Evolutionary conservation across 2,888 invertebrate genomes (phyloP), one percentile per base, ranked within the genome.

Genomic region (Dimorphilus gyrociliatus): DNA sequence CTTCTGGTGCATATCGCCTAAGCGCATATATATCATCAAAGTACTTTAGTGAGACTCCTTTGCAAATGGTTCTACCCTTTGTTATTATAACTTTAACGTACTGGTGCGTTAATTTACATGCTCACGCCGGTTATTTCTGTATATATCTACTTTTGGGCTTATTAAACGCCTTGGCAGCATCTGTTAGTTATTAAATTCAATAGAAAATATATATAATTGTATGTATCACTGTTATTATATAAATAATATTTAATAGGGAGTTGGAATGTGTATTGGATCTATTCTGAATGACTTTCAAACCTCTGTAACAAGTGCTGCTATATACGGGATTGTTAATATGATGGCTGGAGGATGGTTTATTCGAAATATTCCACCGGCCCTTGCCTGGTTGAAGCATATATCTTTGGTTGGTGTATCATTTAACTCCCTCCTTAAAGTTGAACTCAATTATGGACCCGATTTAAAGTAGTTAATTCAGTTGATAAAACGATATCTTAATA

Each of bases 21-120:
- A 78, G 78, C 6, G 77, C 80, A 21, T 81, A 79, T 55, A 80
- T 78, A 61, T 58, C 78, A 53, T 78, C 80, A 36, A 79, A 80
- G 64, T 78, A 78, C 75, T 71, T 76, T 38, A 78, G 78, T 34
- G 80, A 81, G 59, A 56, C 78, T 47, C 79, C 79, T 6, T 58
- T 79, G 42, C 75, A 75, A 25, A 69, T 79, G 46, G 73, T 76
- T 23, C 63, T 78, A 48, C 79, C 79, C 35, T 73, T 76, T 25
- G 71, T 77, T 48, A 78, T 77, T 65, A 74, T 76, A 57, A 64
- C 74, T 48, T 75, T 79, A 46, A 74, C 76, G 40, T 80, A 79
- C 63, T 76, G 77, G 44, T 73, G 79, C 72, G 65, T 78, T 55
- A 78, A 73, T 39, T 69, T 72, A 51, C 69, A 71, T 47, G 70